These are phyloP conservation scores for Ceratosolen solmsi DNA, from an alignment of 1,140 invertebrate genomes.

Conservation along the genomic window DNA sequence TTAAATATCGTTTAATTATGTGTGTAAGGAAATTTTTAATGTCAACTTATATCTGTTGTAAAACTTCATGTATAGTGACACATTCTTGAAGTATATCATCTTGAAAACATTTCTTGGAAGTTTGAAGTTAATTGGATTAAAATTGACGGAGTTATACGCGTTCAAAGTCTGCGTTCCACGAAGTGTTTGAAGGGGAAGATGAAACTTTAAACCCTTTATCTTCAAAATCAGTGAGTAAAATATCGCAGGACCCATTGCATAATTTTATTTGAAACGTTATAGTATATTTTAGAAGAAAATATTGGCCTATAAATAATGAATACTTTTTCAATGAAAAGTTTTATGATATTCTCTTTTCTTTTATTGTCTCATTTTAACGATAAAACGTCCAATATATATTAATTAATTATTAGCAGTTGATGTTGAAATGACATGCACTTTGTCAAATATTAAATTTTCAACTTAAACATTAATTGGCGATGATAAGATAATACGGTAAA, in stretches of 20 bases:
- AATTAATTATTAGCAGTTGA: too few species aligned
- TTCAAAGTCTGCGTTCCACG: conserved; percentile 3
- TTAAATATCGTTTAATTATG: background rate
- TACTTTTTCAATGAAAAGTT: too few species aligned
- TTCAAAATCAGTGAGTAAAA: conserved; percentile 6
- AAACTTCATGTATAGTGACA: background rate
- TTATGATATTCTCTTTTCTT: too few species aligned
- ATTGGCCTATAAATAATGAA: too few species aligned
- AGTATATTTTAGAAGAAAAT: too few species aligned
- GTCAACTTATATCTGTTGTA: background rate
- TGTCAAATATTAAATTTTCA: too few species aligned
- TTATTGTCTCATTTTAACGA: too few species aligned
- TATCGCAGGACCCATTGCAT: background rate
- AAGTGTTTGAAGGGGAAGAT: conserved; percentile 9
- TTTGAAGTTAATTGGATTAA: conserved; percentile 14
- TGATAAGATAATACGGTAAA: too few species aligned
- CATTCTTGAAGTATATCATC: background rate
- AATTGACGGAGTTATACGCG: conserved; percentile 12
- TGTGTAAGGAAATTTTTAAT: background rate
- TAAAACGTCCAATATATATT: too few species aligned
- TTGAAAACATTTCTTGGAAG: conserved; percentile 10
- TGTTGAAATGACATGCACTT: too few species aligned
- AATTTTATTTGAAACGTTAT: background rate
- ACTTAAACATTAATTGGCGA: too few species aligned
- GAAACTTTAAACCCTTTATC: conserved; percentile 11